Evolutionary conservation across 2,113 vertebrate genomes (phyloP).

Genomic region (Anarrhichthys ocellatus): DNA sequence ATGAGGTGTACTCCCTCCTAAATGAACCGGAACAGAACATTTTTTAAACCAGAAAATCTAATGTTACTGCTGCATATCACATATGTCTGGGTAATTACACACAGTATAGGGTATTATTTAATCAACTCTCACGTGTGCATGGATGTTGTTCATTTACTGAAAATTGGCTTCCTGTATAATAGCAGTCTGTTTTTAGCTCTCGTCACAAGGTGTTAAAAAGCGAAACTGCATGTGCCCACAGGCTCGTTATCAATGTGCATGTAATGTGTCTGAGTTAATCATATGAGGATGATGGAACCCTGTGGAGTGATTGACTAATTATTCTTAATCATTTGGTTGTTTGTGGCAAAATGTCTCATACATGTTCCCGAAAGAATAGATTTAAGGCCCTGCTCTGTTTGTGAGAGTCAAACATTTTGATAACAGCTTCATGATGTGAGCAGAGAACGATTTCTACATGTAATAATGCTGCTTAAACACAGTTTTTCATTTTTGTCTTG

Average conservation of each 20-base stretch:
- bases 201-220: not conserved
- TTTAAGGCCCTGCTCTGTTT: not conserved
- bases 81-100: not conserved
- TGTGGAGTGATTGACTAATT: no score
- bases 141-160: not conserved
- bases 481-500: conserved; percentile 25
- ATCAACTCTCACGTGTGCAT: not conserved
- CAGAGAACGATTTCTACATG: not conserved
- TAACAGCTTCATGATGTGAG: not conserved
- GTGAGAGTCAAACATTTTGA: not conserved
- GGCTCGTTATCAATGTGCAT: not conserved
- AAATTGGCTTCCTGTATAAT: not conserved
- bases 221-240: not conserved
- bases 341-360: not conserved
- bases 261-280: not conserved
- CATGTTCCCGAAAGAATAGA: not conserved
- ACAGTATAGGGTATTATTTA: not conserved
- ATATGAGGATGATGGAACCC: not conserved
- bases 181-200: not conserved
- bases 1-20: not conserved
- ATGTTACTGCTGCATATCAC: not conserved
- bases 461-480: not conserved
- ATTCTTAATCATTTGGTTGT: conserved; percentile 4
- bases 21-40: not conserved
- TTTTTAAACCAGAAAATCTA: no score